Base-by-base conservation (phyloP, 2,113 vertebrate genomes). In the Ptilonorhynchus violaceus region DNA sequence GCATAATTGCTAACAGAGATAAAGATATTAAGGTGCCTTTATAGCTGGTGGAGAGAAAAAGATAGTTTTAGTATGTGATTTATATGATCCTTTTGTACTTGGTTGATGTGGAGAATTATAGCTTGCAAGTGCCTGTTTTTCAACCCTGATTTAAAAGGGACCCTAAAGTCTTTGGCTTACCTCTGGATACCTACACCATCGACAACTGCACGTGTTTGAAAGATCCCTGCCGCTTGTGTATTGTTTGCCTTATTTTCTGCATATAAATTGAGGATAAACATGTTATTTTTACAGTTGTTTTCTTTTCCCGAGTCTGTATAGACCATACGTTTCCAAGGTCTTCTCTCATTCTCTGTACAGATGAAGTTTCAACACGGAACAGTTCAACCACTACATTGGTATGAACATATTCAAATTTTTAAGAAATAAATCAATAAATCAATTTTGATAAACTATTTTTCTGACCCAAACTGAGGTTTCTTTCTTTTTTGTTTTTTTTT, bases 391-490 rank as follows among this genome's bases (percentile, higher is more conserved):
- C 12, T 63, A 28, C 2, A 10, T 7, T 73, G 14, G 2, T 78
- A 63, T 4, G 18, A 82, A 27, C 3, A 35, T 18, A 11, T 5
- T 41, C 7, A 49, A 16, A 13, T 56, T 86, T 92, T 81, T 10
- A 58, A 62, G 13, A 77, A 89, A 77, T 28, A 77, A 52, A 56
- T 15, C 8, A 25, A 2, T 58, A 53, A 76, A 69, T 62, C 23
- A 4, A 59, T 44, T 85, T 75, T 22, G 64, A 63, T 39, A 31
- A 41, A 23, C 50, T 78, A 15, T 55, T 92, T 91, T 60, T 20
- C 19, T 35, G 9, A 63, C 2, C 3, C 4, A 16, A 44, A 31
- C 3, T 22, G 19, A 0, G 0, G 1, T 44, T 59, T 60, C 6
- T 31, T 44, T 39, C 28, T 44, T 73, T 63, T 7, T 42, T 73